These are phyloP conservation scores for Halictus rubicundus DNA, from an alignment of 1,140 invertebrate species.

Conservation along the genomic window DNA sequence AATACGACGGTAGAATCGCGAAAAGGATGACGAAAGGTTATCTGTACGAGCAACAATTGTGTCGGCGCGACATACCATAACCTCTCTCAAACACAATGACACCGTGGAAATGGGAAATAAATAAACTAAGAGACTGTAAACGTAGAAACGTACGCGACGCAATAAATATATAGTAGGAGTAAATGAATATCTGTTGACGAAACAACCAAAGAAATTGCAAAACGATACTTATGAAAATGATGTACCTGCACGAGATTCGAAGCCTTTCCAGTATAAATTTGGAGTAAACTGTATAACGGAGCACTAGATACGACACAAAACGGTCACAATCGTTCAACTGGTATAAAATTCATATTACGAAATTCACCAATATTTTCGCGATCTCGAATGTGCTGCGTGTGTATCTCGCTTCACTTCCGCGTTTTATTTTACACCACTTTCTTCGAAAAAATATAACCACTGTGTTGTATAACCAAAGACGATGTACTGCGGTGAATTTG, in stretches of 20 bases:
- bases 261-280: conserved; percentile 56
- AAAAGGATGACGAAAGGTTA: not conserved
- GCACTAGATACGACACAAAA: conserved; percentile 57
- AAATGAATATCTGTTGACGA: not conserved
- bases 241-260: conserved; percentile 58
- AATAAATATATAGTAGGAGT: not conserved
- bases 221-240: conserved; percentile 19
- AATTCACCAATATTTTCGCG: conserved; percentile 47
- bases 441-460: conserved; percentile 27
- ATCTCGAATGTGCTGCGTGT: conserved; percentile 22
- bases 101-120: not conserved
- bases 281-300: conserved; percentile 35
- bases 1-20: not conserved
- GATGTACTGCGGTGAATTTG: conserved; percentile 64
- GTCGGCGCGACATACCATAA: conserved; percentile 12
- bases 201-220: not conserved
- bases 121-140: not conserved
- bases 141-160: not conserved
- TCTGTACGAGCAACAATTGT: not conserved
- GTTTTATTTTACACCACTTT: conserved; percentile 12
- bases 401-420: conserved; percentile 32
- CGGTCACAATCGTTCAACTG: conserved; percentile 56
- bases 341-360: conserved; percentile 62
- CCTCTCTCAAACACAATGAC: conserved; percentile 16
- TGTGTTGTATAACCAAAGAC: conserved; percentile 28